Percentiles rank a stretch among this genome's conserved stretches.
Conservation (phyloP, 2,113 vertebrate genomes). For the Procavia capensis region DNA sequence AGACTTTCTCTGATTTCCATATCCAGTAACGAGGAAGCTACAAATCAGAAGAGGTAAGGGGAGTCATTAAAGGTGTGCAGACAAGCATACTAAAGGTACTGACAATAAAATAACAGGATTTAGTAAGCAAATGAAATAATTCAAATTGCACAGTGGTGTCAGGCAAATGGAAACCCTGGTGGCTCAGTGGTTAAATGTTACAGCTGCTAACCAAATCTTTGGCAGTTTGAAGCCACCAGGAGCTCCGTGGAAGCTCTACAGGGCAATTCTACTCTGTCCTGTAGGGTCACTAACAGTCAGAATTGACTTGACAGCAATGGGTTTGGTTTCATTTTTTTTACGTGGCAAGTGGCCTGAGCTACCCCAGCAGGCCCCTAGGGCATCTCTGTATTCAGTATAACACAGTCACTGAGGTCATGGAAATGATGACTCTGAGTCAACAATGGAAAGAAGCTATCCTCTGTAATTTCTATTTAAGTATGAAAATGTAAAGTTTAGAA, state of each 20-base stretch:
- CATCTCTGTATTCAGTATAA: neutral
- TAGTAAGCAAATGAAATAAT: neutral
- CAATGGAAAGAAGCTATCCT: neutral
- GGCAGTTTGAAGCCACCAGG: no score
- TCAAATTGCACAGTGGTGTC: neutral
- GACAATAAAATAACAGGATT: neutral
- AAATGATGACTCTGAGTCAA: constrained; percentile 8
- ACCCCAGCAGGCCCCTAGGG: neutral
- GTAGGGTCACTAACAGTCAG: no score
- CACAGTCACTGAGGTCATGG: neutral
- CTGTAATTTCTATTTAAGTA: neutral
- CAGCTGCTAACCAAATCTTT: no score
- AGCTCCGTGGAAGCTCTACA: no score
- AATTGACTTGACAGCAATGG: no score
- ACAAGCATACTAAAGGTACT: neutral
- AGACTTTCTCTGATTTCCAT: constrained; percentile 4
- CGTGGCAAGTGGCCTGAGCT: neutral
- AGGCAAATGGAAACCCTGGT: no score
- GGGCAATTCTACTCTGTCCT: no score
- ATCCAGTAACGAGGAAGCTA: constrained; percentile 37
- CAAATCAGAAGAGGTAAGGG: neutral
- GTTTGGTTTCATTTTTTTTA: no score
- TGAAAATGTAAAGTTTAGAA: constrained; percentile 34
- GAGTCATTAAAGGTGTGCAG: neutral
- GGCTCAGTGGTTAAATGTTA: no score